phyloP scores from a whole-genome alignment of 2,888 invertebrate genomes.

The Thyatira batis region DNA sequence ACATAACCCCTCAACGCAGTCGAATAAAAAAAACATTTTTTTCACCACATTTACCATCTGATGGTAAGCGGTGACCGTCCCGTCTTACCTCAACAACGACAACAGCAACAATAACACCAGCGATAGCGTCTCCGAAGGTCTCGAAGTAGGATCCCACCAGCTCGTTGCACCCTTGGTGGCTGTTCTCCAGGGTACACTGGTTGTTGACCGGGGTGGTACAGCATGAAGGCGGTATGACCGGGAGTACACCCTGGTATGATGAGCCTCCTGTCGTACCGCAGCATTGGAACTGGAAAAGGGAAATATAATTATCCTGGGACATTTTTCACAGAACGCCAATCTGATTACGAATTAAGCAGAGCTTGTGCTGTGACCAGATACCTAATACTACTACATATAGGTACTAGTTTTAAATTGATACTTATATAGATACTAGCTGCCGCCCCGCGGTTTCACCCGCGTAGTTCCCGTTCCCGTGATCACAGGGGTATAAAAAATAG shows the following conservation, averaged over 20 bases:
- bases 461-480: too few relatives aligned
- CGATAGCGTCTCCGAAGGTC: slow-evolving; percentile 45
- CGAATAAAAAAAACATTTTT: too few relatives aligned
- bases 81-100: slow-evolving; percentile 58
- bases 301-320: too few relatives aligned
- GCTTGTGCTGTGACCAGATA: too few relatives aligned
- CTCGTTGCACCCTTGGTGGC: slow-evolving; percentile 44
- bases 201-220: slow-evolving; percentile 28
- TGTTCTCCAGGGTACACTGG: slow-evolving; percentile 26
- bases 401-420: too few relatives aligned
- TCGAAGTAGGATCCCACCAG: slow-evolving; percentile 44
- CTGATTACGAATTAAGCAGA: too few relatives aligned
- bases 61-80: background rate
- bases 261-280: slow-evolving; percentile 54
- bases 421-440: too few relatives aligned
- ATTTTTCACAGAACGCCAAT: too few relatives aligned
- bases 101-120: slow-evolving; percentile 35
- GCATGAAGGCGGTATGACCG: slow-evolving; percentile 43
- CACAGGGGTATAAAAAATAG: too few relatives aligned
- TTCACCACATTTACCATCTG: background rate
- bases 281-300: slow-evolving; percentile 57
- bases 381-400: too few relatives aligned
- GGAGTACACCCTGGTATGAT: slow-evolving; percentile 33
- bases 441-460: too few relatives aligned
- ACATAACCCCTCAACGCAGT: too few relatives aligned